These are phyloP conservation scores for Engraulis encrasicolus DNA, from an alignment of 2,113 vertebrate species.

Conservation along the genomic window DNA sequence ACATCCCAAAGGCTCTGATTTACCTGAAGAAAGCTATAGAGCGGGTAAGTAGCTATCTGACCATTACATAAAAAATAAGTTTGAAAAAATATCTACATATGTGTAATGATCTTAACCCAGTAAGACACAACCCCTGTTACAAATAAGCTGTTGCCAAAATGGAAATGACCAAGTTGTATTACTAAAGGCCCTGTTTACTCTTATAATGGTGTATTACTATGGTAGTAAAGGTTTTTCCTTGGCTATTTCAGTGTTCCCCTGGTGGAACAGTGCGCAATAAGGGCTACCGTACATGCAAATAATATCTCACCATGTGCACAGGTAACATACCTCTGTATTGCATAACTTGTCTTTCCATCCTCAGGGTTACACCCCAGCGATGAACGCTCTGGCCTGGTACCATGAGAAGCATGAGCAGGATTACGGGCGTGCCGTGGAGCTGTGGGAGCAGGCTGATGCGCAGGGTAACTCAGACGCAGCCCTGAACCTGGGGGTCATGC, in stretches of 20 bases:
- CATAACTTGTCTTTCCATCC: background rate
- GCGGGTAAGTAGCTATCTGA: conserved; percentile 57
- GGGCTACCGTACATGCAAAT: too few relatives aligned
- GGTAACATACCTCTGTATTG: background rate
- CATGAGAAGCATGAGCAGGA: conserved; percentile 73
- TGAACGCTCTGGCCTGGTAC: conserved; percentile 81
- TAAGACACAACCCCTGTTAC: too few relatives aligned
- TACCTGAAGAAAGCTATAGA: conserved; percentile 77
- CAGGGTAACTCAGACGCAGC: conserved; percentile 72
- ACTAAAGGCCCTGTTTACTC: too few relatives aligned
- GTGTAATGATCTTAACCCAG: too few relatives aligned
- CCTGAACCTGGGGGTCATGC: conserved; percentile 76
- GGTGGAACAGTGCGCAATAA: too few relatives aligned
- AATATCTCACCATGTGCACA: background rate
- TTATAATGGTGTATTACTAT: too few relatives aligned
- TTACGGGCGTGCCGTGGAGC: conserved; percentile 68
- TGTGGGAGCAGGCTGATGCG: conserved; percentile 76
- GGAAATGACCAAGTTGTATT: too few relatives aligned
- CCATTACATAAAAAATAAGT: background rate
- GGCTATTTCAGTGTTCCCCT: too few relatives aligned
- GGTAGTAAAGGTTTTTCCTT: too few relatives aligned
- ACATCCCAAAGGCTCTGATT: conserved; percentile 70
- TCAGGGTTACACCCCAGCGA: conserved; percentile 76
- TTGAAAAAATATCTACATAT: too few relatives aligned
- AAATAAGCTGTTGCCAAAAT: too few relatives aligned